Percentiles rank a stretch among this genome's conserved stretches.
These are phyloP conservation scores for Phyllopteryx taeniolatus DNA, from an alignment of 2,113 vertebrate genomes.

Conservation along the genomic window DNA sequence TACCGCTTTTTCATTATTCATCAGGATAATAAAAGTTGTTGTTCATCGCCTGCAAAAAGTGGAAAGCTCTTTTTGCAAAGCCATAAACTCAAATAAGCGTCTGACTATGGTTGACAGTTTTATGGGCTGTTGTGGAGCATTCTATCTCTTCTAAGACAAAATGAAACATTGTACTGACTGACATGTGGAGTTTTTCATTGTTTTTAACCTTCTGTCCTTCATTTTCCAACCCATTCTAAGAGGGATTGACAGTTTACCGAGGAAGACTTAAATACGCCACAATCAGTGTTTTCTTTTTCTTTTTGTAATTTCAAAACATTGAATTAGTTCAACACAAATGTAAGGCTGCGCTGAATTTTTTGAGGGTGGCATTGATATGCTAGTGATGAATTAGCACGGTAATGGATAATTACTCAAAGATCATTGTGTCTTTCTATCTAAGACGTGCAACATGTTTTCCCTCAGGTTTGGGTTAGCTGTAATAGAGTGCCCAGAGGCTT, in stretches of 20 bases:
- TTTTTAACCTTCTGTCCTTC: background rate
- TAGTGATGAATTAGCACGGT: slow-evolving; percentile 69
- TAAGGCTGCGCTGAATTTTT: slow-evolving; percentile 18
- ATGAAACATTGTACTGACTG: background rate
- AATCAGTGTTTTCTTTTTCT: background rate
- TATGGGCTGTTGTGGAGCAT: background rate
- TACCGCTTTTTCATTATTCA: background rate
- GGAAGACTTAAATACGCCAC: background rate
- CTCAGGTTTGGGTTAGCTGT: slow-evolving; percentile 70
- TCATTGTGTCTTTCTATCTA: slow-evolving; percentile 65
- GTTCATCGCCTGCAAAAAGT: background rate
- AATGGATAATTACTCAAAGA: slow-evolving; percentile 74
- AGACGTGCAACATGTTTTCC: slow-evolving; percentile 66
- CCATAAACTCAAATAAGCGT: background rate
- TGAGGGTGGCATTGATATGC: slow-evolving; percentile 35
- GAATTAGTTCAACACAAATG: background rate
- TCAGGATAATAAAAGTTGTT: background rate
- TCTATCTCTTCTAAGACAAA: background rate
- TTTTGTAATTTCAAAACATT: background rate
- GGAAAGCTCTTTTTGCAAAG: background rate
- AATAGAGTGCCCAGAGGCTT: slow-evolving; percentile 67
- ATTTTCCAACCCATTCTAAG: too few species aligned
- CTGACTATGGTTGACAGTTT: background rate
- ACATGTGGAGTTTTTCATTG: background rate
- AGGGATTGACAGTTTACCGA: too few species aligned